A percentile compares a stretch with the other conserved stretches of the same genome.
These are phyloP conservation scores for Patagioenas fasciata DNA, from an alignment of 2,113 vertebrate genomes.

Conservation along the genomic window DNA sequence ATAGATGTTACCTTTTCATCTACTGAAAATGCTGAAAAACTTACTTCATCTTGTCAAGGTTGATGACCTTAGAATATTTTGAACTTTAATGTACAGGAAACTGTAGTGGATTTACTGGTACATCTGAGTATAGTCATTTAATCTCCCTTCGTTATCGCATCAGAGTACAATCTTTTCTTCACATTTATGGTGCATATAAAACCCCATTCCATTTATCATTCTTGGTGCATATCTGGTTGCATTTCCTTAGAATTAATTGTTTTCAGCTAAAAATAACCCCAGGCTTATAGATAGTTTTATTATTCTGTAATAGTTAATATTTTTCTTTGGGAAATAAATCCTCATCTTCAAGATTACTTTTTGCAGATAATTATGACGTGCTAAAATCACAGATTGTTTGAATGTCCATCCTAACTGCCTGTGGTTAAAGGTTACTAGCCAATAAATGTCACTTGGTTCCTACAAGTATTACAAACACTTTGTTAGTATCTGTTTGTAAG, in stretches of 20 bases:
- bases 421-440: neutral
- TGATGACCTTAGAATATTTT: neutral
- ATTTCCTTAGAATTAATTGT: neutral
- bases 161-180: neutral
- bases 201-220: neutral
- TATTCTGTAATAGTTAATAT: neutral
- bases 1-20: neutral
- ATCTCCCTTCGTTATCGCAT: neutral
- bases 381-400: neutral
- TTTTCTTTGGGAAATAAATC: slow-evolving; percentile 23
- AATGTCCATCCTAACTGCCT: neutral
- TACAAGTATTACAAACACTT: neutral
- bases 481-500: neutral
- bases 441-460: neutral
- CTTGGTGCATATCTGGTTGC: neutral
- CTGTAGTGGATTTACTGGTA: neutral
- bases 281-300: neutral
- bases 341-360: neutral
- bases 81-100: neutral
- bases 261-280: slow-evolving; percentile 7
- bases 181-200: neutral
- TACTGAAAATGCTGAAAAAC: neutral
- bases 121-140: neutral
- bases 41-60: neutral
- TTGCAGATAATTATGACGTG: neutral